These are phyloP conservation scores for Ahaetulla prasina DNA, from an alignment of 2,113 vertebrate genomes.

Conservation along the genomic window DNA sequence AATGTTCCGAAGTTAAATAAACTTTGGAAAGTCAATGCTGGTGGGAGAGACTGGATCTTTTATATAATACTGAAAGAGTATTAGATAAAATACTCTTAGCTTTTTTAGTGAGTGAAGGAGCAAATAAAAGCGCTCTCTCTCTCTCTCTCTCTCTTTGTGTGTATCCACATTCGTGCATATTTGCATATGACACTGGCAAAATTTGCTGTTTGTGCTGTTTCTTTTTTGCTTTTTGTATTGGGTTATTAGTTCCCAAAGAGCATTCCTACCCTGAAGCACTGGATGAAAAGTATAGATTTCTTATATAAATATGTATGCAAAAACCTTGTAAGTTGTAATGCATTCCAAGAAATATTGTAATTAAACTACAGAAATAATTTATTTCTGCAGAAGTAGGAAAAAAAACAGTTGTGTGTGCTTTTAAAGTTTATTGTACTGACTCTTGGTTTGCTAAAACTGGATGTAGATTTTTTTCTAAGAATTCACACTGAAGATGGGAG, in stretches of 20 bases:
- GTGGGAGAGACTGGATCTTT: background rate
- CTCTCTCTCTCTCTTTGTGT: background rate
- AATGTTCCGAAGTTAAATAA: background rate
- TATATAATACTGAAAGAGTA: background rate
- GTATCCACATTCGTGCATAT: background rate
- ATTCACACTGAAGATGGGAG: background rate
- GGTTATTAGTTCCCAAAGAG: background rate
- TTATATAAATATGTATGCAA: background rate
- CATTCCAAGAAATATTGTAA: background rate
- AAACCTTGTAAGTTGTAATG: background rate
- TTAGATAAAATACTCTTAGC: too few relatives aligned
- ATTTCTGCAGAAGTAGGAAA: background rate
- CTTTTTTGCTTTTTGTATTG: background rate
- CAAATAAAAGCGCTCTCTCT: background rate
- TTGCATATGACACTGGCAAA: background rate
- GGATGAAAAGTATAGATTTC: background rate
- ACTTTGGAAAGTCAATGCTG: background rate
- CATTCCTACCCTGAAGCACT: background rate
- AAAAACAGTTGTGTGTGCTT: background rate
- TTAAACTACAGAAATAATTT: background rate
- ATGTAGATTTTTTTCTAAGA: background rate
- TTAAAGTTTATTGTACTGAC: background rate
- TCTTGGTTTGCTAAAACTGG: background rate
- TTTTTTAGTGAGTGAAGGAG: background rate
- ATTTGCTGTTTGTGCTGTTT: background rate